Evolutionary conservation across 1,140 invertebrate species (phyloP).

Genomic region (Drosophila repletoides): DNA sequence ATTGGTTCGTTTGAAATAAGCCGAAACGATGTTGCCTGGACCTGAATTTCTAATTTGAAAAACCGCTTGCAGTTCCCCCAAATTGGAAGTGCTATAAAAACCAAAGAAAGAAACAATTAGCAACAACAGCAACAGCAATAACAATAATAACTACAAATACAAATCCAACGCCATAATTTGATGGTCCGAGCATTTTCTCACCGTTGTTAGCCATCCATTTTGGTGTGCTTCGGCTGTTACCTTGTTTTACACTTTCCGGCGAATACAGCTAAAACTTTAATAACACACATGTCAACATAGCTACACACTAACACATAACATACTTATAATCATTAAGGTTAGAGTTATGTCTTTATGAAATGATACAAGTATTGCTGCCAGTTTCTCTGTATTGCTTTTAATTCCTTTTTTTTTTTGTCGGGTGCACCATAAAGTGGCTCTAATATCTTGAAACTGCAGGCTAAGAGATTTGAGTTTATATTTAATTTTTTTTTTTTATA

Average conservation of each 20-base stretch:
- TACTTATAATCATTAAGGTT: slow-evolving; percentile 57
- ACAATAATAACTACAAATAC: not conserved
- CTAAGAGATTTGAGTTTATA: too few species aligned
- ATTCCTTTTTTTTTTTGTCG: too few species aligned
- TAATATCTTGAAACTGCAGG: too few species aligned
- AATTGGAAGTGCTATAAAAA: slow-evolving; percentile 55
- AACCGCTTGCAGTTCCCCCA: slow-evolving; percentile 33
- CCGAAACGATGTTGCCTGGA: slow-evolving; percentile 36
- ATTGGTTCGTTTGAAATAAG: slow-evolving; percentile 55
- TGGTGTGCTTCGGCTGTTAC: slow-evolving; percentile 13
- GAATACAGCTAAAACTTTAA: slow-evolving; percentile 48
- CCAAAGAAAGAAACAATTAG: slow-evolving; percentile 32
- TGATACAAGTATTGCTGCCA: not conserved
- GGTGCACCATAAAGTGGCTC: too few species aligned
- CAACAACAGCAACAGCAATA: slow-evolving; percentile 21
- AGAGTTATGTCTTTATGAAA: slow-evolving; percentile 59
- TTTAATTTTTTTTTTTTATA: too few species aligned
- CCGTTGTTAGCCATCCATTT: slow-evolving; percentile 30
- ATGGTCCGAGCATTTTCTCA: slow-evolving; percentile 62
- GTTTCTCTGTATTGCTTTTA: not conserved
- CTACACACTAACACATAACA: slow-evolving; percentile 8
- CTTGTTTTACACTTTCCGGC: slow-evolving; percentile 63
- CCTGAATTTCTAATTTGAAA: slow-evolving; percentile 57
- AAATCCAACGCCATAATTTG: slow-evolving; percentile 51
- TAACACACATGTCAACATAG: slow-evolving; percentile 20